Conservation (phyloP, 2,113 vertebrate genomes). For the Echinops telfairi region DNA sequence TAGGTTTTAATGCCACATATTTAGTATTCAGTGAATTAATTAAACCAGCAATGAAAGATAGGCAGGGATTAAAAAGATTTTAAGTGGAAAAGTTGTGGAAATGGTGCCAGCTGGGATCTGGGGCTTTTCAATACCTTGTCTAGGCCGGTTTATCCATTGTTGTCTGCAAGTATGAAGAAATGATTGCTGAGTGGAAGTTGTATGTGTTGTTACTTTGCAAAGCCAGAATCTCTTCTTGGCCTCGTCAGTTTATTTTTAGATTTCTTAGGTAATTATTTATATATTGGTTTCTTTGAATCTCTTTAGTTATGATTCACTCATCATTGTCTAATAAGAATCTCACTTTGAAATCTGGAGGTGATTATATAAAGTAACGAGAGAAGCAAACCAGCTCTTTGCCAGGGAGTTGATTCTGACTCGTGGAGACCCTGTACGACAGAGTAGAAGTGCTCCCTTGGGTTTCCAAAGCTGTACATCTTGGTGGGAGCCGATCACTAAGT, state of each 20-base stretch:
- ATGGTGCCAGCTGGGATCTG: not conserved
- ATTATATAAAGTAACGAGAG: conserved; percentile 15
- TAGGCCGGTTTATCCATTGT: not conserved
- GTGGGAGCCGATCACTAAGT: no score
- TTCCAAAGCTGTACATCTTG: no score
- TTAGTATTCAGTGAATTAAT: conserved; percentile 12
- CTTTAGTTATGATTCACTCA: not conserved
- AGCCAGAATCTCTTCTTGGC: not conserved
- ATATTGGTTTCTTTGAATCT: conserved; percentile 9
- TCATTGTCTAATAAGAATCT: not conserved
- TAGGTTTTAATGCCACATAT: not conserved
- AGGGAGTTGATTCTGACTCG: no score
- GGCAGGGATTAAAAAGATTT: not conserved
- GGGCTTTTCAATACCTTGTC: not conserved
- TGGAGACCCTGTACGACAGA: no score
- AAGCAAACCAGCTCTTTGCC: no score
- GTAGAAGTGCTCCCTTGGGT: no score
- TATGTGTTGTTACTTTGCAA: not conserved
- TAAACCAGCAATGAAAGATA: not conserved
- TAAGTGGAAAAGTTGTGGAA: not conserved
- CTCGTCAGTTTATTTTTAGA: conserved; percentile 3
- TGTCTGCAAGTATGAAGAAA: not conserved
- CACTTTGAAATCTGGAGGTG: conserved; percentile 54
- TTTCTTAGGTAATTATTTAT: not conserved
- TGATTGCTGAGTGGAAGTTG: not conserved